Evolutionary conservation across 2,113 vertebrate genomes (phyloP).

Genomic region (Rousettus leschenaultii): DNA sequence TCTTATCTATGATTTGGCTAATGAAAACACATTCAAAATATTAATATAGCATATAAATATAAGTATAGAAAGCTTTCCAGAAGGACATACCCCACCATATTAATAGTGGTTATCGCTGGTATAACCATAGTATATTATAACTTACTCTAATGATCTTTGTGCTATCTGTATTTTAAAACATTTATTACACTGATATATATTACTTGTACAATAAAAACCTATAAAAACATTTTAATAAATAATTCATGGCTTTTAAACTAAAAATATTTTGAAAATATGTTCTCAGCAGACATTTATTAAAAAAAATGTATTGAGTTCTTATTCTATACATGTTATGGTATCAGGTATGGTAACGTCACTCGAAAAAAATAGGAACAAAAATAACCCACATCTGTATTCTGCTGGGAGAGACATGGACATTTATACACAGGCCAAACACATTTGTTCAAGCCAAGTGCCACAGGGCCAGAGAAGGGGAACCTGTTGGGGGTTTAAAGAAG

Average conservation of each 20-base stretch:
- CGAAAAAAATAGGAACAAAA: background rate
- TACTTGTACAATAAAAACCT: background rate
- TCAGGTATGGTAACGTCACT: background rate
- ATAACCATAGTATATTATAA: background rate
- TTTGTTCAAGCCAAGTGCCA: background rate
- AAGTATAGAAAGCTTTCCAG: background rate
- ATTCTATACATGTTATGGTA: background rate
- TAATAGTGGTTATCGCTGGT: background rate
- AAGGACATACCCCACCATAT: background rate
- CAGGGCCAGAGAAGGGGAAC: background rate
- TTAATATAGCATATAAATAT: background rate
- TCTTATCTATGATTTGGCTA: background rate
- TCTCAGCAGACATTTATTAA: background rate
- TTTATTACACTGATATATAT: background rate
- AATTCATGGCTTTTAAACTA: background rate
- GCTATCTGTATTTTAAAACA: background rate
- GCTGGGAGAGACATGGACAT: background rate
- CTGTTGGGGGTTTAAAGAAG: background rate
- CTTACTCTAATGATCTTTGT: background rate
- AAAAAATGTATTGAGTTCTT: background rate
- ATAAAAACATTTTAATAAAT: background rate
- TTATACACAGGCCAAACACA: background rate
- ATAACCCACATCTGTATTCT: background rate
- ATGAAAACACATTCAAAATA: background rate
- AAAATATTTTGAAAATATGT: background rate